Conservation (phyloP, 2,113 vertebrate genomes). For the Rhadina sibilatrix region DNA sequence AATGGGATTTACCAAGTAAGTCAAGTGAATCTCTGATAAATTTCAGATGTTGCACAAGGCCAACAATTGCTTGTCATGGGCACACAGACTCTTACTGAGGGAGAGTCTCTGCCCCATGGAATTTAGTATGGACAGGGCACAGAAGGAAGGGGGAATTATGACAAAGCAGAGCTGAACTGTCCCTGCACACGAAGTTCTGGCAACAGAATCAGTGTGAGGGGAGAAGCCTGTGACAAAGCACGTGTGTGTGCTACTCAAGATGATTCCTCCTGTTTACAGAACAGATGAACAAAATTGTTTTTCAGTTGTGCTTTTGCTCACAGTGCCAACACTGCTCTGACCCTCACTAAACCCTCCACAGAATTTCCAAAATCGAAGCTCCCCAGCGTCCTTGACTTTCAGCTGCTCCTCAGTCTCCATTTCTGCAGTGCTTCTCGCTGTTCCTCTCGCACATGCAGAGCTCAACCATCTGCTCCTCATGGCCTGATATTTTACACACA, state of each 20-base stretch:
- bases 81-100: neutral
- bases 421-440: neutral
- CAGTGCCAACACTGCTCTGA: neutral
- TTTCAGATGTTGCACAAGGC: neutral
- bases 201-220: neutral
- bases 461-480: slow-evolving; percentile 49
- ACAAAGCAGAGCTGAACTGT: neutral
- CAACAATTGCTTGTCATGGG: neutral
- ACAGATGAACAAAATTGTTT: neutral
- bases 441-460: slow-evolving; percentile 25
- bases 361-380: neutral
- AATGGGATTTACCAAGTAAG: neutral
- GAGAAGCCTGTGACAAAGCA: neutral
- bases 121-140: neutral
- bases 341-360: neutral
- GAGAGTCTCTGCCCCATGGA: neutral
- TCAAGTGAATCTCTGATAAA: neutral
- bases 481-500: slow-evolving; percentile 30
- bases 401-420: slow-evolving; percentile 12
- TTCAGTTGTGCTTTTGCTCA: neutral
- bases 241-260: neutral
- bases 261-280: neutral
- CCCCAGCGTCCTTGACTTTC: neutral
- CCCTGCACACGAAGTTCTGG: neutral
- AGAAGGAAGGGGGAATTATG: neutral